phyloP scores from a whole-genome alignment of 2,888 invertebrate species.

The Andrena hattorfiana region DNA sequence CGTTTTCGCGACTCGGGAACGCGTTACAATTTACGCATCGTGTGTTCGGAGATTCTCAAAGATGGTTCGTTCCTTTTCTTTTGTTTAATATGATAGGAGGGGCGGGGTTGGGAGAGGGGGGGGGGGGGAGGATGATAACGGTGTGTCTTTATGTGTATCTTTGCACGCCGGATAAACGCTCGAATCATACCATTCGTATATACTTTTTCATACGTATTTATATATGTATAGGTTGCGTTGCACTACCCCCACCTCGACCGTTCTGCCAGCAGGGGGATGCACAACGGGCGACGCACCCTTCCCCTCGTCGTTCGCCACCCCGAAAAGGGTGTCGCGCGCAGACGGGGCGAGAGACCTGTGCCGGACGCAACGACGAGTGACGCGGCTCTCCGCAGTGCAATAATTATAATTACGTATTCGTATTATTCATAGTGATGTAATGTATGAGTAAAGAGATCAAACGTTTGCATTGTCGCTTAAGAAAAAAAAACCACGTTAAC shows the following conservation, averaged over 20 bases:
- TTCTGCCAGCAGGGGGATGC: conserved; percentile 26
- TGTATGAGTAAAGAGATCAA: conserved; percentile 82
- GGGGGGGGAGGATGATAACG: conserved; percentile 3
- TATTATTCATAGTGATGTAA: conserved; percentile 67
- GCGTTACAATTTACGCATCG: conserved; percentile 68
- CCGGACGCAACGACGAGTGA: conserved; percentile 68
- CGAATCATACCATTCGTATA: conserved; percentile 44
- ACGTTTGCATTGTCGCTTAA: conserved; percentile 76
- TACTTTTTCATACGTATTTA: conserved; percentile 45
- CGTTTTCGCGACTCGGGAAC: conserved; percentile 70
- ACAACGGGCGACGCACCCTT: conserved; percentile 26
- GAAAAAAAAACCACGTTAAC: conserved; percentile 68
- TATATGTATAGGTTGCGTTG: conserved; percentile 52
- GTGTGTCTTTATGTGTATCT: conserved; percentile 10
- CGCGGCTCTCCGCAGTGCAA: conserved; percentile 55
- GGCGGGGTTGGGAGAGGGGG: background rate
- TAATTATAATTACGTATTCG: conserved; percentile 66
- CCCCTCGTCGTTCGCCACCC: conserved; percentile 23
- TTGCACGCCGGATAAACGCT: conserved; percentile 54
- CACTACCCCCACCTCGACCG: background rate
- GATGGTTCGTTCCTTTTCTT: background rate
- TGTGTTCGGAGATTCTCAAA: conserved; percentile 13
- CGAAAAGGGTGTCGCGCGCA: conserved; percentile 4
- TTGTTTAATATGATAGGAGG: no score
- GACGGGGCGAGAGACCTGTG: conserved; percentile 27